A percentile compares a stretch with the other conserved stretches of the same genome.
phyloP scores from a whole-genome alignment of 2,888 invertebrate genomes.

The Mythimna albipuncta region DNA sequence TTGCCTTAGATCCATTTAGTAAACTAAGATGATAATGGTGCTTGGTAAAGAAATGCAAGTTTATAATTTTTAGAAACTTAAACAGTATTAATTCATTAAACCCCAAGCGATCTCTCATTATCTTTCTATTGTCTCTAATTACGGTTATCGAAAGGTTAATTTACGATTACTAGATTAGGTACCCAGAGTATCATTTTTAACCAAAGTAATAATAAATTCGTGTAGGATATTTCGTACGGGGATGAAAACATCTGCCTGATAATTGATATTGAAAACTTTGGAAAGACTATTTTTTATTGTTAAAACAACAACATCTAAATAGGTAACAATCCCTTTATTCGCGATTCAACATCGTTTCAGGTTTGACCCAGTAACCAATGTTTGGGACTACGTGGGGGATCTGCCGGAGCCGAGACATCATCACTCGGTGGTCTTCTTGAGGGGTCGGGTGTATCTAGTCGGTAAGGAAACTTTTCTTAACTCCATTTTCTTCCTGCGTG shows the following conservation, averaged over 20 bases:
- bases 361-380: conserved; percentile 91
- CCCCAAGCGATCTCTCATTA: no score
- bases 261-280: no score
- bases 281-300: no score
- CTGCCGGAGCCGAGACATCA: conserved; percentile 93
- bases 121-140: no score
- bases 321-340: neutral
- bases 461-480: conserved; percentile 82
- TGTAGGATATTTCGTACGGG: no score
- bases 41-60: neutral
- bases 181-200: no score
- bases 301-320: no score
- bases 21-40: neutral
- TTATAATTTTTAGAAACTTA: neutral
- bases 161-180: no score
- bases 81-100: no score
- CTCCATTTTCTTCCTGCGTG: neutral
- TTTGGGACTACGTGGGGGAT: conserved; percentile 92
- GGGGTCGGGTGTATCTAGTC: conserved; percentile 92
- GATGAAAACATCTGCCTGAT: no score
- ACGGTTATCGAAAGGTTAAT: no score
- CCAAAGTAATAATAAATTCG: no score
- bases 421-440: conserved; percentile 92
- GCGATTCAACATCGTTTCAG: conserved; percentile 65
- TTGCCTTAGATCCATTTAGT: neutral